phyloP scores from a whole-genome alignment of 92 coral and sea anemone species.

The Porites evermanni region DNA sequence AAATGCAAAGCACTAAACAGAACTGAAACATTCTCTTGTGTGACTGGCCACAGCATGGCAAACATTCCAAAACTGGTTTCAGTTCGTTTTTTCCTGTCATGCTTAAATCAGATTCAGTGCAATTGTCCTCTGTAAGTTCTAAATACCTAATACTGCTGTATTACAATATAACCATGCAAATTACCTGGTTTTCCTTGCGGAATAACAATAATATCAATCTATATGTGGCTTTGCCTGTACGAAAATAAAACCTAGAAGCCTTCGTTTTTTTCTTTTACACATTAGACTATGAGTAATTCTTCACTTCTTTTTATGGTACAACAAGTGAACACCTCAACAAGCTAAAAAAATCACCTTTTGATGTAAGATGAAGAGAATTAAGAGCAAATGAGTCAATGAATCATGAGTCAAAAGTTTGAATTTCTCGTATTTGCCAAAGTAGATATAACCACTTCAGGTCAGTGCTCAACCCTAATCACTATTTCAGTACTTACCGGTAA shows the following conservation, averaged over 20 bases:
- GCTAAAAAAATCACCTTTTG: no score
- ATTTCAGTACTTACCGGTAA: no score
- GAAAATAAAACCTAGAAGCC: constrained; percentile 24
- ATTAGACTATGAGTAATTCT: background rate
- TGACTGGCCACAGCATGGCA: background rate
- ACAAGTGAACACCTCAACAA: no score
- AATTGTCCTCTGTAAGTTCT: background rate
- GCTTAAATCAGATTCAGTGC: background rate
- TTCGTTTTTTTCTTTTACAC: constrained; percentile 3
- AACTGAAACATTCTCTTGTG: background rate
- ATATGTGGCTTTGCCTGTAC: constrained; percentile 43
- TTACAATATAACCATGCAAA: constrained; percentile 11
- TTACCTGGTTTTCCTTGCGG: constrained; percentile 1
- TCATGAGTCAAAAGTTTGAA: no score
- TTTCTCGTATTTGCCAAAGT: no score
- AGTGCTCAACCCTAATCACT: no score
- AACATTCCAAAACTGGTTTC: background rate
- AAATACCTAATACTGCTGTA: constrained; percentile 6
- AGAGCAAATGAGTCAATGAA: no score
- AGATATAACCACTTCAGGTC: no score
- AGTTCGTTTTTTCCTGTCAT: background rate
- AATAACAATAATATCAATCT: constrained; percentile 4
- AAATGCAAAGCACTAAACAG: background rate
- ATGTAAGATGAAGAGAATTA: no score
- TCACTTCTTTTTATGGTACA: no score